Conservation (phyloP, 1,140 invertebrate genomes). For the Chymomyza costata region DNA sequence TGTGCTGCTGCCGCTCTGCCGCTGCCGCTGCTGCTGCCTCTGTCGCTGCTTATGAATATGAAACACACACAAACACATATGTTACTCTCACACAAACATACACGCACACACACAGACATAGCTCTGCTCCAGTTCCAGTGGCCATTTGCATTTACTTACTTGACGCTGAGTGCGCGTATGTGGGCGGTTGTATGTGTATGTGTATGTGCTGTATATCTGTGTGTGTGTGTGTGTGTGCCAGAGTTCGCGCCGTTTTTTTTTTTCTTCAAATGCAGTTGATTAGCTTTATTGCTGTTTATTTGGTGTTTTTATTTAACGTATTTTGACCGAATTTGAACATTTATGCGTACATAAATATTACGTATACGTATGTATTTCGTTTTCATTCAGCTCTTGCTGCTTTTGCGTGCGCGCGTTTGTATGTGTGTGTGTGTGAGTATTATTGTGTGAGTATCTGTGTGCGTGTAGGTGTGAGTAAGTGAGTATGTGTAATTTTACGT, state of each 20-base stretch:
- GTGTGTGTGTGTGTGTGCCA: conserved; percentile 15
- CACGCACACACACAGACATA: conserved; percentile 5
- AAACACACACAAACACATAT: conserved; percentile 39
- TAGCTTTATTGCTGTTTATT: conserved; percentile 24
- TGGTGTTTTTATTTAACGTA: conserved; percentile 30
- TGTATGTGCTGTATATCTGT: neutral
- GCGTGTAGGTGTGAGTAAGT: conserved; percentile 21
- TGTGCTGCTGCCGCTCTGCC: conserved; percentile 21
- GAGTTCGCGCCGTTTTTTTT: conserved; percentile 53
- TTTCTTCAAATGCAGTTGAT: conserved; percentile 46
- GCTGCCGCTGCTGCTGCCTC: conserved; percentile 26
- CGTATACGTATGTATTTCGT: conserved; percentile 11
- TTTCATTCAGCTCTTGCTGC: conserved; percentile 45
- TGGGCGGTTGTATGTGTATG: neutral
- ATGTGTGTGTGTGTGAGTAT: conserved; percentile 23
- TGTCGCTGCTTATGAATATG: conserved; percentile 50
- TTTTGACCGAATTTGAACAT: too few species aligned
- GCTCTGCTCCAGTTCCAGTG: conserved; percentile 54
- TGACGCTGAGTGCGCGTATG: too few species aligned
- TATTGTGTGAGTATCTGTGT: conserved; percentile 14
- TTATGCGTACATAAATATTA: too few species aligned
- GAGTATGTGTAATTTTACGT: conserved; percentile 57
- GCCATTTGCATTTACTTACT: conserved; percentile 42
- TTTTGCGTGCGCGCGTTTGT: conserved; percentile 21
- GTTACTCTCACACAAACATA: conserved; percentile 26